phyloP scores from a whole-genome alignment of 2,797 vertebrate species.

The Leucoraja ocellata region DNA sequence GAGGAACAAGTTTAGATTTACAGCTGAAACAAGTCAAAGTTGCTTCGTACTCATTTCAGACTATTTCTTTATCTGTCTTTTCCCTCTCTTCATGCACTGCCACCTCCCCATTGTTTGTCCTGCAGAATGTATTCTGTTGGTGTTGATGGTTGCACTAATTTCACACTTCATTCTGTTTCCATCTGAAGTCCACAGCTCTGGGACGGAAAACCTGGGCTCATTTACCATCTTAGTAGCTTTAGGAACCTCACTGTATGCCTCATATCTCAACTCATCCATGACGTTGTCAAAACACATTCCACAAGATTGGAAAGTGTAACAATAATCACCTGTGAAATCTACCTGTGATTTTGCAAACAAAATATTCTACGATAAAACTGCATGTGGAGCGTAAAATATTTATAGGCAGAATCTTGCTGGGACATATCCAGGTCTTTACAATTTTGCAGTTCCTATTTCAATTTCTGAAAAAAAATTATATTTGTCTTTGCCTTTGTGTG shows the following conservation, averaged over 20 bases:
- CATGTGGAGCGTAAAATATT: not conserved
- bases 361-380: not conserved
- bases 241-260: not conserved
- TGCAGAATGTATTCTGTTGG: not conserved
- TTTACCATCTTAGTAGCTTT: not conserved
- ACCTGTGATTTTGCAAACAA: not conserved
- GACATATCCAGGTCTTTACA: not conserved
- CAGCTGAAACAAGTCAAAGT: not conserved
- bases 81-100: not conserved
- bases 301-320: not conserved
- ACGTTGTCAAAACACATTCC: not conserved
- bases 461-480: not conserved
- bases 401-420: not conserved
- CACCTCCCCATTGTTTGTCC: not conserved
- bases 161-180: slow-evolving; percentile 32
- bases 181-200: slow-evolving; percentile 37
- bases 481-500: not conserved
- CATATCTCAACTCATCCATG: not conserved
- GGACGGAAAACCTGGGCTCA: not conserved
- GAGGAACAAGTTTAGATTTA: not conserved
- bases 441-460: not conserved
- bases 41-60: not conserved
- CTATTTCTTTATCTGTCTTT: not conserved
- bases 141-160: slow-evolving; percentile 33
- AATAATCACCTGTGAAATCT: not conserved